A percentile compares a stretch with the other conserved stretches of the same genome.
Conservation (phyloP, 2,113 vertebrate species). For the Danionella cerebrum region DNA sequence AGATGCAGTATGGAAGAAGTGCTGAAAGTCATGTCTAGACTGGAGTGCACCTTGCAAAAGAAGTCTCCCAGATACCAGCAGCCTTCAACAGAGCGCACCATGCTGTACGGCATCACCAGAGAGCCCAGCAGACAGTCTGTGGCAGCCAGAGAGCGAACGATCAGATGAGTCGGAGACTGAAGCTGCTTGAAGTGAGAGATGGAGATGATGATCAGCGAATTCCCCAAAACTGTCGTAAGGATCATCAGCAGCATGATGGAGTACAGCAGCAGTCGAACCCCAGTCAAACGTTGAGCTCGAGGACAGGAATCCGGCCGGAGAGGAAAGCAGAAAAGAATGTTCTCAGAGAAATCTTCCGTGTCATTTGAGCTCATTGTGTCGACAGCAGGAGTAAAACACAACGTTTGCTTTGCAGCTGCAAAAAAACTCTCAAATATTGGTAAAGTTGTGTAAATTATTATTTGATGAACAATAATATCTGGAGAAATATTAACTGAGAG, state of each 20-base stretch:
- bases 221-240: no score
- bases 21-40: conserved; percentile 35
- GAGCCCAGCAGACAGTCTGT: conserved; percentile 40
- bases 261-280: no score
- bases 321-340: no score
- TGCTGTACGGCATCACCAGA: conserved; percentile 70
- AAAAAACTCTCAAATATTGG: neutral
- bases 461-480: neutral
- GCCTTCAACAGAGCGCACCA: conserved; percentile 33
- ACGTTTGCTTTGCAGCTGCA: neutral
- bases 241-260: no score
- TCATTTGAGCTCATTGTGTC: no score
- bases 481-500: no score
- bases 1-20: conserved; percentile 34
- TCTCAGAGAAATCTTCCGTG: no score
- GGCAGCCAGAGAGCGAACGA: conserved; percentile 39
- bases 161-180: conserved; percentile 27
- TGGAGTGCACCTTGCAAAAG: conserved; percentile 34
- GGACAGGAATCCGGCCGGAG: no score
- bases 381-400: no score
- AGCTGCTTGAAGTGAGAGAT: neutral
- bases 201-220: no score
- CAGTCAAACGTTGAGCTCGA: no score
- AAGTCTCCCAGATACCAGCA: conserved; percentile 42
- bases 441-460: neutral